Evolutionary conservation across 1,140 invertebrate genomes (phyloP).

Genomic region (Drosophila mauritiana): DNA sequence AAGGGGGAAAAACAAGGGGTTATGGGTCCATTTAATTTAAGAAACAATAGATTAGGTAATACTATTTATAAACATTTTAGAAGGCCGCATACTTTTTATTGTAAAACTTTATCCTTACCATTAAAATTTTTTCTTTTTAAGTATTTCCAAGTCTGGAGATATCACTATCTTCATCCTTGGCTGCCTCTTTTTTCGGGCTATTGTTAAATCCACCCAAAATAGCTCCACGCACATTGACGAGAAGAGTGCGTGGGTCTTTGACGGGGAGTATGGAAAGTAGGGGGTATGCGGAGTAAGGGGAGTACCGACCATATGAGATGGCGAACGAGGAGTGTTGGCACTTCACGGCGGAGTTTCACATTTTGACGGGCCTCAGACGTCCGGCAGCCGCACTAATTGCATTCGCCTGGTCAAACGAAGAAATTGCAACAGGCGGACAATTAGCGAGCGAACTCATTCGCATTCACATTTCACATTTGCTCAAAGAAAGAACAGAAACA

Average conservation of each 20-base stretch:
- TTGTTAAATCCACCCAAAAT: constrained; percentile 61
- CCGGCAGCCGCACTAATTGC: constrained; percentile 65
- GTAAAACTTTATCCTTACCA: neutral
- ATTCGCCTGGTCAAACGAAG: constrained; percentile 37
- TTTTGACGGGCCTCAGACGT: constrained; percentile 66
- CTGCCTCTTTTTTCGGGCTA: constrained; percentile 12
- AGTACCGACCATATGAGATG: neutral
- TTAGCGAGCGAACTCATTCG: constrained; percentile 42
- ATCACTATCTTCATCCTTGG: neutral
- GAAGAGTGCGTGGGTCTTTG: constrained; percentile 16
- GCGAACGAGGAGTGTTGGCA: constrained; percentile 1
- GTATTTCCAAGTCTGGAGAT: neutral
- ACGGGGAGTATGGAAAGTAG: neutral
- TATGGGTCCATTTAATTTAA: too few relatives aligned
- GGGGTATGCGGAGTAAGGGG: neutral
- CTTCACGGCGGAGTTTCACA: constrained; percentile 46
- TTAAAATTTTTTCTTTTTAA: neutral
- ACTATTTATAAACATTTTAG: too few relatives aligned
- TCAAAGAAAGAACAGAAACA: constrained; percentile 8
- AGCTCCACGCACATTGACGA: constrained; percentile 45
- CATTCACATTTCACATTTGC: constrained; percentile 32
- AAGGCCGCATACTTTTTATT: too few relatives aligned
- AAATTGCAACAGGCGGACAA: constrained; percentile 53
- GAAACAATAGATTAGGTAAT: too few relatives aligned
- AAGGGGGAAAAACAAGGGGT: too few relatives aligned